Evolutionary conservation across 2,888 invertebrate genomes (phyloP).

Genomic region (Leucophenga montana): DNA sequence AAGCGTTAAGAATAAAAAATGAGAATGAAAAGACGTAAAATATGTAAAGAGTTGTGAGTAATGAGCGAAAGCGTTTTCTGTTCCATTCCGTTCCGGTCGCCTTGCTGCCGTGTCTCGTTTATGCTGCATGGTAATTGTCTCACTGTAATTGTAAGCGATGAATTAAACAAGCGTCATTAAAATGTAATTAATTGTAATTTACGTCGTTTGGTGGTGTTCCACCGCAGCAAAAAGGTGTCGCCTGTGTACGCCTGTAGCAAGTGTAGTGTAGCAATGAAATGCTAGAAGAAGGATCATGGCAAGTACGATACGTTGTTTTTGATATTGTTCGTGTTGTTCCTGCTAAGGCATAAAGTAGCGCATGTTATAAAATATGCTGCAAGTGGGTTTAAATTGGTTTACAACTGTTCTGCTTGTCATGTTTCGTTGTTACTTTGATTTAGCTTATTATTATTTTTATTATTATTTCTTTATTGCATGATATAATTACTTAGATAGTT

Average conservation of each 20-base stretch:
- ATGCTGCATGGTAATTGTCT: constrained; percentile 21
- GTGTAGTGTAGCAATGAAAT: background rate
- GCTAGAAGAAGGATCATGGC: background rate
- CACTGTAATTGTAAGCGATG: constrained; percentile 67
- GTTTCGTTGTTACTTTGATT: constrained; percentile 14
- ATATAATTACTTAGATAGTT: background rate
- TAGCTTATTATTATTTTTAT: constrained; percentile 25
- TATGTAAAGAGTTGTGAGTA: constrained; percentile 22
- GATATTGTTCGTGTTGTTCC: background rate
- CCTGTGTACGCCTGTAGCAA: background rate
- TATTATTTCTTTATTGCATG: constrained; percentile 12
- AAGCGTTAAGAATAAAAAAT: constrained; percentile 8
- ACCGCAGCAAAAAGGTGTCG: constrained; percentile 12
- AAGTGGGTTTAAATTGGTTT: constrained; percentile 17
- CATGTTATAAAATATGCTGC: constrained; percentile 45
- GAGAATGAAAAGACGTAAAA: background rate
- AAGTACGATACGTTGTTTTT: background rate
- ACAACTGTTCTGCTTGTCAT: constrained; percentile 18
- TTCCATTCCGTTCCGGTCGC: background rate
- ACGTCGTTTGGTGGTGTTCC: constrained; percentile 55
- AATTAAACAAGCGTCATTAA: constrained; percentile 71
- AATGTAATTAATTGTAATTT: constrained; percentile 71
- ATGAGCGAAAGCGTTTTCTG: constrained; percentile 12
- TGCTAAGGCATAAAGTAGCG: constrained; percentile 47
- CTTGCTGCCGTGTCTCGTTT: background rate